These are phyloP conservation scores for Leucophenga varia DNA, from an alignment of 1,140 invertebrate genomes.

Conservation along the genomic window DNA sequence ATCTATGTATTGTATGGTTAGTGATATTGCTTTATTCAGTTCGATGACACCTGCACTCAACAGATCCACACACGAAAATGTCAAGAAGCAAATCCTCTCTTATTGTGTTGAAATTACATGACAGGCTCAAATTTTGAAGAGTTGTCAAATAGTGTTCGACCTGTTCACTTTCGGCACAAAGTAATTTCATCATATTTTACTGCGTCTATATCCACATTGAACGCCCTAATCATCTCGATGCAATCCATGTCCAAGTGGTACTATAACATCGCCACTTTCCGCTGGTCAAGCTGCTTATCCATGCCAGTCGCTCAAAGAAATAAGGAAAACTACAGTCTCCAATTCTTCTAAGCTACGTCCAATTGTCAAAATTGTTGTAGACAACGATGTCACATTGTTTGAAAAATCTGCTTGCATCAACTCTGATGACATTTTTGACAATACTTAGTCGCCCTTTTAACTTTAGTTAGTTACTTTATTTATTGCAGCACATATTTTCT, in stretches of 20 bases:
- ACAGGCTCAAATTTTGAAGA: neutral
- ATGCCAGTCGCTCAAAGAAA: neutral
- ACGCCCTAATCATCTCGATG: neutral
- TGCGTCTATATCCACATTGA: neutral
- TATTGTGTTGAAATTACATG: slow-evolving; percentile 11
- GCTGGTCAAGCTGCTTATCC: neutral
- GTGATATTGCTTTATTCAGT: slow-evolving; percentile 26
- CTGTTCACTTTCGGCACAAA: neutral
- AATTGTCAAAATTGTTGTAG: neutral
- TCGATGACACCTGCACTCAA: slow-evolving; percentile 25
- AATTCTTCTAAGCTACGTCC: neutral
- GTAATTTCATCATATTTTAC: neutral
- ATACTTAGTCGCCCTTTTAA: no score
- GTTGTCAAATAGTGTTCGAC: neutral
- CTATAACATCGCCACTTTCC: neutral
- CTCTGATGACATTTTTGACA: no score
- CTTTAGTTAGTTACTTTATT: no score
- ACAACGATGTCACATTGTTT: neutral
- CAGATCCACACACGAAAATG: slow-evolving; percentile 19
- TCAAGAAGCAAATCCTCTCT: slow-evolving; percentile 13
- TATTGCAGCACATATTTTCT: no score
- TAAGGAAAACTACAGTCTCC: neutral
- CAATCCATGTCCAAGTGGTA: neutral
- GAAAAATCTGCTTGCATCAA: no score
- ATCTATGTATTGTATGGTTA: no score